Conservation (phyloP, 2,888 invertebrate species). For the Diadegma fenestrale region DNA sequence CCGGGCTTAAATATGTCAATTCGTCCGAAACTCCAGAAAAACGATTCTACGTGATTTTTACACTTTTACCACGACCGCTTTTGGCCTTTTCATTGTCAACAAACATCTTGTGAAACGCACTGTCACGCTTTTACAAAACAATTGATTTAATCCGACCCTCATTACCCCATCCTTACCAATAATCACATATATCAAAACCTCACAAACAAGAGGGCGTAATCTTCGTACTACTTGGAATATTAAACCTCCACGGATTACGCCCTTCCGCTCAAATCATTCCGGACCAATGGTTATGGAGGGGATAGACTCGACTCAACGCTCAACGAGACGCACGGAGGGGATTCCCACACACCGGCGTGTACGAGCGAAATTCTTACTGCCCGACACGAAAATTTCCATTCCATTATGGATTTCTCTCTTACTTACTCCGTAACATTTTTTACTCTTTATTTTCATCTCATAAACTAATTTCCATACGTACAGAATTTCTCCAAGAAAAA, state of each 20-base stretch:
- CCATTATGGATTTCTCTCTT: constrained; percentile 35
- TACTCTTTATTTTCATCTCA: not conserved
- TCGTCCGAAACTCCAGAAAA: not conserved
- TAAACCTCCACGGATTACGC: constrained; percentile 6
- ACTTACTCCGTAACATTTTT: constrained; percentile 4
- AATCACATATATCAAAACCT: not conserved
- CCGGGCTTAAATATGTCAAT: constrained; percentile 20
- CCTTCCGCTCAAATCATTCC: not conserved
- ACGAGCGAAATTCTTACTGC: constrained; percentile 23
- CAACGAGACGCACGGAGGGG: constrained; percentile 15
- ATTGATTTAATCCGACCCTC: constrained; percentile 11
- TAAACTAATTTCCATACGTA: not conserved
- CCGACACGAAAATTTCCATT: constrained; percentile 35
- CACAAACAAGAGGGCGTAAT: constrained; percentile 16
- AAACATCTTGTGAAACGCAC: not conserved
- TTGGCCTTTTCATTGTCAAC: not conserved
- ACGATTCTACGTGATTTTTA: constrained; percentile 1
- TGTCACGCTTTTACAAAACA: constrained; percentile 9
- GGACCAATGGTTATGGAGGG: not conserved
- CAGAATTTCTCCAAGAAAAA: not conserved
- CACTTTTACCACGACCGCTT: not conserved
- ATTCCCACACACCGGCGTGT: constrained; percentile 28
- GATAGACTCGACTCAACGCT: not conserved
- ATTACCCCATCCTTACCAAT: not conserved
- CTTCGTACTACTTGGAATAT: not conserved